Percentiles rank a stretch among this genome's conserved stretches.
Conservation (phyloP, 2,797 vertebrate species). For the Cheirogaleus major region DNA sequence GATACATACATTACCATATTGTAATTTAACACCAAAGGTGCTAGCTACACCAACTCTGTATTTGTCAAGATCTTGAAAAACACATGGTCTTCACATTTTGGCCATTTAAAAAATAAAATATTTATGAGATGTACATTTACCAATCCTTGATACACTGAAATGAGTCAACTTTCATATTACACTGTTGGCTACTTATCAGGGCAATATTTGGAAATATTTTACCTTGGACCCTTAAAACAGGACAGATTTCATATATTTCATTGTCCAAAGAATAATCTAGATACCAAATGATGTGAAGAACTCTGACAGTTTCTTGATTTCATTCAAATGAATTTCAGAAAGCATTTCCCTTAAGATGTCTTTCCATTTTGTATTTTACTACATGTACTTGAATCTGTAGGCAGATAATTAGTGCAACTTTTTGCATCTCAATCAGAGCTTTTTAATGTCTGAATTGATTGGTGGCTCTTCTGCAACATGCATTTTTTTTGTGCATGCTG, state of each 20-base stretch:
- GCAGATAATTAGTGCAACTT: neutral
- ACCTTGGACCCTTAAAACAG: neutral
- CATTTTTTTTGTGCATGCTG: neutral
- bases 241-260: neutral
- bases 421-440: slow-evolving; percentile 7
- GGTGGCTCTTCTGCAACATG: neutral
- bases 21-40: neutral
- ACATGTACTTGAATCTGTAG: neutral
- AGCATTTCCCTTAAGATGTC: neutral
- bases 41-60: neutral
- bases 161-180: neutral
- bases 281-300: neutral
- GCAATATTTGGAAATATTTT: neutral
- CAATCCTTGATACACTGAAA: neutral
- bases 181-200: neutral
- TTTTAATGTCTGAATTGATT: slow-evolving; percentile 31
- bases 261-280: neutral
- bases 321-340: slow-evolving; percentile 39
- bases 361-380: slow-evolving; percentile 41
- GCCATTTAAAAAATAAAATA: neutral
- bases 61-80: slow-evolving; percentile 18
- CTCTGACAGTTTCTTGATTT: slow-evolving; percentile 9
- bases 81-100: neutral
- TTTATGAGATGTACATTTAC: neutral
- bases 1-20: neutral